Base-by-base conservation (phyloP, 2,113 vertebrate genomes). In the Oryzias javanicus region DNA sequence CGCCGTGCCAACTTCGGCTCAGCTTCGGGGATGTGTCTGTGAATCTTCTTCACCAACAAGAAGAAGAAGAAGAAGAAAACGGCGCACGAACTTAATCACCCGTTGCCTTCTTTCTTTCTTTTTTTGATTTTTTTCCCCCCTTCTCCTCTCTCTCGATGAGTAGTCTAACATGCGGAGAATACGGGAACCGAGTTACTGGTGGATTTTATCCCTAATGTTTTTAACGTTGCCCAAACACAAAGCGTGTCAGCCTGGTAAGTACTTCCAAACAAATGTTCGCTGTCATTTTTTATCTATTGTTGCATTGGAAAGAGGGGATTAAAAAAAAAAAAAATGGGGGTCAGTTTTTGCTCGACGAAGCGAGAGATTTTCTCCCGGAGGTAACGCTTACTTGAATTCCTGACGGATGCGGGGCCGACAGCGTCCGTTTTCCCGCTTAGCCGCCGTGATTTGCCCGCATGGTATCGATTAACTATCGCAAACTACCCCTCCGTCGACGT, bases 161-260 rank as follows among this genome's bases (percentile, higher is more conserved):
- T 92, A 89, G 92, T 91, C 90, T 93, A 94, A 95, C 94, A 98
- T 98, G 96, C 92, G 93, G 95, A 95, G 92, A 90, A 92, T 94
- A 92, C 94, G 94, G 93, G 93, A 94, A 93, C 92, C 93, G 92
- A 95, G 93, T 92, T 85, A 62, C 82, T 94, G 93, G 93, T 93
- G 94, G 95, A 95, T 95, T 94, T 91, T 95, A 91, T 91, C 92
- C 92, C 89, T 96, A 86, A 92, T 95, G 91, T 91, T 95, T 89
- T 91, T 94, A 91, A 89, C 92, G 90, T 92, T 94, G 64, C 90
- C 94, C 91, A 87, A 95, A 89, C 93, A 93, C 90, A 92, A 92
- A 89, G 94, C 93, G 86, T 95, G 94, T 86, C 94, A 95, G 76
- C 94, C 95, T 59, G 95, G 96, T 98, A 88, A 98, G 96, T 90